These are phyloP conservation scores for Aleadryas rufinucha DNA, from an alignment of 2,113 vertebrate genomes.

Conservation along the genomic window DNA sequence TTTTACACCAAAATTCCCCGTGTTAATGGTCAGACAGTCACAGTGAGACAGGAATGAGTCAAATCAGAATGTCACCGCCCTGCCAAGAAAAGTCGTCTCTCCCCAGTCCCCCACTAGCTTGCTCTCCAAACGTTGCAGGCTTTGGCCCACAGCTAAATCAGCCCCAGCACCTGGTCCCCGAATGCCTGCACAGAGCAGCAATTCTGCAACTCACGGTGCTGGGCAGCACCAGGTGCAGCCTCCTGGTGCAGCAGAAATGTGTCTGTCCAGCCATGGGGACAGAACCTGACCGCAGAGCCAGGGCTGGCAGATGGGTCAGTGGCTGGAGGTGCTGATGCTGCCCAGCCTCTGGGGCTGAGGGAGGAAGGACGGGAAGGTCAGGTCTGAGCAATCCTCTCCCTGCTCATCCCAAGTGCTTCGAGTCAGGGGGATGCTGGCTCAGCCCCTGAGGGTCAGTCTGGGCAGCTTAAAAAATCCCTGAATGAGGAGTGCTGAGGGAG, in stretches of 20 bases:
- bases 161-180: not conserved
- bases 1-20: not conserved
- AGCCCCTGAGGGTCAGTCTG: not conserved
- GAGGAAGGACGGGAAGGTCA: not conserved
- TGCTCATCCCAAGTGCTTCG: not conserved
- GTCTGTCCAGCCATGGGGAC: not conserved
- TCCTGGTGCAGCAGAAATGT: not conserved
- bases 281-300: not conserved
- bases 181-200: not conserved
- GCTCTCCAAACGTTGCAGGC: not conserved
- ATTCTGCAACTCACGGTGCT: not conserved
- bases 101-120: not conserved
- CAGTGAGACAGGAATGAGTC: not conserved
- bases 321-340: not conserved
- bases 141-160: not conserved
- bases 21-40: not conserved
- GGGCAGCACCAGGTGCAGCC: not conserved
- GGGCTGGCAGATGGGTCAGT: not conserved
- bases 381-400: not conserved
- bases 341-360: not conserved
- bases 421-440: not conserved
- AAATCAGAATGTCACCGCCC: slow-evolving; percentile 6
- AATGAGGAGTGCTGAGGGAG: not conserved
- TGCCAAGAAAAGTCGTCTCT: not conserved
- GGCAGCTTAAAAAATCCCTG: not conserved